Evolutionary conservation across 2,113 vertebrate genomes (phyloP).

Genomic region (Neolamprologus tretocephalus): DNA sequence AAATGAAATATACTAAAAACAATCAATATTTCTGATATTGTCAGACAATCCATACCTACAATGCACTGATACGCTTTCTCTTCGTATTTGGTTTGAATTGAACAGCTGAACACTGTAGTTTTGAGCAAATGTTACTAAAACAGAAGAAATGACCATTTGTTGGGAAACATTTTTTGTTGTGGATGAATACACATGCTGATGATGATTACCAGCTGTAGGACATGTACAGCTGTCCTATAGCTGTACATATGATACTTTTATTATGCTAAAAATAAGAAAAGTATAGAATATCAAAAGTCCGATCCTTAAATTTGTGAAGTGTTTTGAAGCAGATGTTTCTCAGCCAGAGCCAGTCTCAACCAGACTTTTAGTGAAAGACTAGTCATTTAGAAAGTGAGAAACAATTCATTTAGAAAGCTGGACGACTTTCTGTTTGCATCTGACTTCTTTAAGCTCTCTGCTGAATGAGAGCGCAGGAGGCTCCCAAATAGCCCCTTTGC

Average conservation of each 20-base stretch:
- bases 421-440: background rate
- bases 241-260: background rate
- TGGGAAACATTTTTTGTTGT: background rate
- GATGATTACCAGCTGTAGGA: background rate
- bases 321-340: background rate
- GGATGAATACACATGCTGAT: background rate
- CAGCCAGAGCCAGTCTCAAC: background rate
- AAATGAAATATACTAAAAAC: background rate
- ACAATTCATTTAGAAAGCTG: background rate
- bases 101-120: background rate
- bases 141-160: background rate
- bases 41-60: background rate
- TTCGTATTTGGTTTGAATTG: background rate
- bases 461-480: background rate
- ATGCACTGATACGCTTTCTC: background rate
- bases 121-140: background rate
- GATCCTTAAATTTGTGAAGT: background rate
- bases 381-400: background rate
- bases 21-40: background rate
- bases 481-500: background rate
- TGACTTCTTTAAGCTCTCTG: background rate
- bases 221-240: fast-evolving
- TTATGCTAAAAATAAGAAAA: background rate
- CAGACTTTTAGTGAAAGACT: background rate
- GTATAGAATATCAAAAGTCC: background rate